Percentiles rank a stretch among this genome's conserved stretches.
Conservation (phyloP, 2,797 vertebrate species). For the Antrozous pallidus region DNA sequence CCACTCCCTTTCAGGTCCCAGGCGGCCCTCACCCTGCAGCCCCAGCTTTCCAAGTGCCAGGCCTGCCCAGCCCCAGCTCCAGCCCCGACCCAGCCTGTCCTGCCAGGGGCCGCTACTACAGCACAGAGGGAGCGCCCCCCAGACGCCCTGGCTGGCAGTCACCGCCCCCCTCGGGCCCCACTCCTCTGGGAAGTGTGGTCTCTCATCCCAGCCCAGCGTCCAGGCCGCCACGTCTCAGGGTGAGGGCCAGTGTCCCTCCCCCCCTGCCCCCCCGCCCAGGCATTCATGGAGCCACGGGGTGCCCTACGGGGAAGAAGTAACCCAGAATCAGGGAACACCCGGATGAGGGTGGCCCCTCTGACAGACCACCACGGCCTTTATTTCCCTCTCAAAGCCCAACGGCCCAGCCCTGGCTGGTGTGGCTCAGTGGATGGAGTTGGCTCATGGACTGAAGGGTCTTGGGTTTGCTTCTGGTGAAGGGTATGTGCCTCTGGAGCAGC, state of each 20-base stretch:
- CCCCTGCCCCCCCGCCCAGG: no score
- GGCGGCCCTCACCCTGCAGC: no score
- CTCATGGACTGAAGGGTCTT: no score
- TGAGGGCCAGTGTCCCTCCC: no score
- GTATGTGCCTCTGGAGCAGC: no score
- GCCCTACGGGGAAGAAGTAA: not conserved
- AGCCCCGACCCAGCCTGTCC: not conserved
- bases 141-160: not conserved
- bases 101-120: not conserved
- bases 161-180: rapidly evolving
- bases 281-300: not conserved
- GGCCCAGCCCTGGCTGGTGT: no score
- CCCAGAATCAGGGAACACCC: not conserved
- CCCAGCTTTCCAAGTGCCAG: rapidly evolving
- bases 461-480: no score
- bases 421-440: no score
- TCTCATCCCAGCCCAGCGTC: not conserved
- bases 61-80: not conserved
- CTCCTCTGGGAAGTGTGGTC: rapidly evolving
- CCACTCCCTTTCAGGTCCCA: not conserved
- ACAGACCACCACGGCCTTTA: no score
- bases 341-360: no score
- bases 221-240: not conserved
- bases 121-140: not conserved
- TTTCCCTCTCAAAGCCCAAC: no score